Conservation (phyloP, 2,113 vertebrate species). For the Neogobius melanostomus region DNA sequence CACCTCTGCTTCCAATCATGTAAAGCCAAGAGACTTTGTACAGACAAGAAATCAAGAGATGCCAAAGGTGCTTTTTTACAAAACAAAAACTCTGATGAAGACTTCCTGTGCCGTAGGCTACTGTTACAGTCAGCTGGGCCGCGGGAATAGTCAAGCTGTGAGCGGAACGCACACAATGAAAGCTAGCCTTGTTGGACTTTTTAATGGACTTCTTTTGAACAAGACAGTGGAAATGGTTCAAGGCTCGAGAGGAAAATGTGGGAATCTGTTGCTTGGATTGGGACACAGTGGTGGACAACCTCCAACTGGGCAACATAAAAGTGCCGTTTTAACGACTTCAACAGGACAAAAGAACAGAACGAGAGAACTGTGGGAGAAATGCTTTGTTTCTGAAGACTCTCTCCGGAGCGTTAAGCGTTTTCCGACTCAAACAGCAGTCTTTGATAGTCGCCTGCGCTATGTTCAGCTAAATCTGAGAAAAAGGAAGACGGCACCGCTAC, state of each 20-base stretch:
- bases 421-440: constrained; percentile 33
- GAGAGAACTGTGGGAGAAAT: constrained; percentile 21
- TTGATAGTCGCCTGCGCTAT: constrained; percentile 49
- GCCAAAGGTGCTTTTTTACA: constrained; percentile 90
- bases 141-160: constrained; percentile 35
- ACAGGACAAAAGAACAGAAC: constrained; percentile 30
- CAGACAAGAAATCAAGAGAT: constrained; percentile 72
- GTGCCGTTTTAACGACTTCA: constrained; percentile 40
- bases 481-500: constrained; percentile 45
- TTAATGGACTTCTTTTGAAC: constrained; percentile 44
- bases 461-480: constrained; percentile 57
- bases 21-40: constrained; percentile 54
- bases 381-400: constrained; percentile 35
- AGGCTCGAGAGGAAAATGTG: constrained; percentile 20
- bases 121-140: constrained; percentile 46
- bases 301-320: constrained; percentile 37
- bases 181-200: constrained; percentile 45
- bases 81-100: constrained; percentile 44
- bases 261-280: constrained; percentile 27
- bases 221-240: constrained; percentile 29
- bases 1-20: constrained; percentile 54
- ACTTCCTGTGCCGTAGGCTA: constrained; percentile 78
- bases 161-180: constrained; percentile 36
- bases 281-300: constrained; percentile 26
- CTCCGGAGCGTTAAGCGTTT: constrained; percentile 42